Evolutionary conservation across 2,888 invertebrate species (phyloP).

Genomic region (Diarsia dahlii): DNA sequence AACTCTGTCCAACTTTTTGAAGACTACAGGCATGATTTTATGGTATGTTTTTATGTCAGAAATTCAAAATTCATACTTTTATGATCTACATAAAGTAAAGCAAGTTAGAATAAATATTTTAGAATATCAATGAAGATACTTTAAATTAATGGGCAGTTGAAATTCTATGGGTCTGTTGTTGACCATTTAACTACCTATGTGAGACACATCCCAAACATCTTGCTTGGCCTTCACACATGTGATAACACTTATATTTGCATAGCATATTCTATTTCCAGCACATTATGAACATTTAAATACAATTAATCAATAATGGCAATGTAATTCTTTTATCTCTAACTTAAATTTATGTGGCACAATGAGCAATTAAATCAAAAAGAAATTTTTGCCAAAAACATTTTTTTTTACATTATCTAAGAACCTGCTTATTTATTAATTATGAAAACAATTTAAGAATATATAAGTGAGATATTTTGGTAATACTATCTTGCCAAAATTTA

Average conservation of each 20-base stretch:
- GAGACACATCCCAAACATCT: conserved; percentile 19
- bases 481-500: neutral
- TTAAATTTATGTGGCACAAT: neutral
- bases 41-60: neutral
- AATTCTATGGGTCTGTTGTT: conserved; percentile 1
- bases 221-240: conserved; percentile 22
- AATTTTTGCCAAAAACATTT: neutral
- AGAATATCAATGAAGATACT: neutral
- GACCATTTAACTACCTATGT: neutral
- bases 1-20: neutral
- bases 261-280: conserved; percentile 31
- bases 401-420: neutral
- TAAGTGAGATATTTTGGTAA: too few species aligned
- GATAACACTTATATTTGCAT: conserved; percentile 37
- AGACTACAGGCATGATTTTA: neutral
- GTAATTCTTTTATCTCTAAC: neutral
- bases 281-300: conserved; percentile 22
- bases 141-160: neutral
- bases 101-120: neutral
- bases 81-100: neutral
- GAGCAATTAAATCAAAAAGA: neutral
- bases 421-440: neutral
- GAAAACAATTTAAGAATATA: neutral
- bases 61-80: neutral
- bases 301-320: neutral